Evolutionary conservation across 2,888 invertebrate species (phyloP).

Genomic region (Thyatira batis): DNA sequence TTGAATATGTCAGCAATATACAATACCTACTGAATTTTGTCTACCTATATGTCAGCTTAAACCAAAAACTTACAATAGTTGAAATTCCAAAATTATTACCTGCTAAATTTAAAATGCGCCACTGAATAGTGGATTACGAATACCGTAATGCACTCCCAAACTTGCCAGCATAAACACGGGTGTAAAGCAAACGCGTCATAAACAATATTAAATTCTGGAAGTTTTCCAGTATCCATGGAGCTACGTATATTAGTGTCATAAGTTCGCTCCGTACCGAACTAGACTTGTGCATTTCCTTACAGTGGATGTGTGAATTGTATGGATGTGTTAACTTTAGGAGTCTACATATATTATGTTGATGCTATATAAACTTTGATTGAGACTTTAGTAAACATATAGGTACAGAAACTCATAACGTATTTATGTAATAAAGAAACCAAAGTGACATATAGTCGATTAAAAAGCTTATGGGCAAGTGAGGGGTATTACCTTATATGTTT

Average conservation of each 20-base stretch:
- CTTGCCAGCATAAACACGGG: slow-evolving; percentile 54
- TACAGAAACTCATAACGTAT: too few relatives aligned
- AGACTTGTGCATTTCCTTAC: slow-evolving; percentile 61
- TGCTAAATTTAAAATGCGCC: background rate
- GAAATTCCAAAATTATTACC: background rate
- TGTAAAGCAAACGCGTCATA: slow-evolving; percentile 76
- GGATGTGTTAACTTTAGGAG: slow-evolving; percentile 4
- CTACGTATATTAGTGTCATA: slow-evolving; percentile 64
- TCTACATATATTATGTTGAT: too few relatives aligned
- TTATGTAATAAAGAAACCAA: too few relatives aligned
- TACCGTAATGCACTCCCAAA: slow-evolving; percentile 48
- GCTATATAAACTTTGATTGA: too few relatives aligned
- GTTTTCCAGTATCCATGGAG: slow-evolving; percentile 43
- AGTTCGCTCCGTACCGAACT: slow-evolving; percentile 56
- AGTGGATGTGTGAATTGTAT: slow-evolving; percentile 22
- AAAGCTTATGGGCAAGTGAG: too few relatives aligned
- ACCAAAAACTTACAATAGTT: too few relatives aligned
- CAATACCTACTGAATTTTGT: too few relatives aligned
- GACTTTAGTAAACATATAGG: too few relatives aligned
- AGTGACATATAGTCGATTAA: too few relatives aligned
- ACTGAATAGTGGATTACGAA: slow-evolving; percentile 17
- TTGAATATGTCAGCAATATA: too few relatives aligned
- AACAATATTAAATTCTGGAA: slow-evolving; percentile 73
- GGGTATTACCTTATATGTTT: too few relatives aligned
- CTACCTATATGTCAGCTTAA: too few relatives aligned